A percentile compares a stretch with the other conserved stretches of the same genome.
Conservation (phyloP, 30 jellyfish, hydroid and myxozoan genomes). For the Rhopilema esculentum region DNA sequence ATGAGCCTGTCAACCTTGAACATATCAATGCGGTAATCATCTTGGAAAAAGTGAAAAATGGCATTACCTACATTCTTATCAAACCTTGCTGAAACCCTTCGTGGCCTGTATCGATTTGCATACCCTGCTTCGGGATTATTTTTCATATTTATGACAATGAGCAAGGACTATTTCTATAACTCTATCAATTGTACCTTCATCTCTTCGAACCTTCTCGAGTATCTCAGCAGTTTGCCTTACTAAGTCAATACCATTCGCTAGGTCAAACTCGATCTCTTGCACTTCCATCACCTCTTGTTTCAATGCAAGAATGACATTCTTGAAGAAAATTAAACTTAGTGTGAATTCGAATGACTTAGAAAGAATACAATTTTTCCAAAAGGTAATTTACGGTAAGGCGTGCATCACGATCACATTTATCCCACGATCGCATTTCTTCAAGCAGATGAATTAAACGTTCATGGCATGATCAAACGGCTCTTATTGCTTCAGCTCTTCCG, state of each 20-base stretch:
- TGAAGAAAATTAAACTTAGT: slow-evolving; percentile 26
- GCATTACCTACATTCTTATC: slow-evolving; percentile 14
- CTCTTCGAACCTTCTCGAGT: slow-evolving; percentile 11
- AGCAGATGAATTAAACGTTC: slow-evolving; percentile 34
- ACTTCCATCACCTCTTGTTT: slow-evolving; percentile 42
- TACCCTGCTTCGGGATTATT: slow-evolving; percentile 2
- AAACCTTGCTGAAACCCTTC: slow-evolving; percentile 25
- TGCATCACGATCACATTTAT: slow-evolving; percentile 26
- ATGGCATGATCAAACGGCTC: slow-evolving; percentile 30
- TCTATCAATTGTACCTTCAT: slow-evolving; percentile 8
- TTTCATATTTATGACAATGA: slow-evolving; percentile 16
- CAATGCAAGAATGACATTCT: slow-evolving; percentile 17
- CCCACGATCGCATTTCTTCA: slow-evolving; percentile 37
- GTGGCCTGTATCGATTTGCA: slow-evolving; percentile 20
- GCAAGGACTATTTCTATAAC: slow-evolving; percentile 15
- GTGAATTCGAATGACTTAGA: slow-evolving; percentile 17
- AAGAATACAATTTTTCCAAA: slow-evolving; percentile 17
- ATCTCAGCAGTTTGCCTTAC: slow-evolving; percentile 8
- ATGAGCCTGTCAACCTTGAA: slow-evolving; percentile 22
- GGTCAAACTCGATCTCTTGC: slow-evolving; percentile 26
- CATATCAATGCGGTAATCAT: slow-evolving; percentile 13
- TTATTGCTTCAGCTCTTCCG: slow-evolving; percentile 37
- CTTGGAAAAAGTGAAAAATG: slow-evolving; percentile 4
- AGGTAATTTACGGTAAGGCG: slow-evolving; percentile 27
- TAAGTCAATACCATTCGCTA: slow-evolving; percentile 28